These are phyloP conservation scores for Cynocephalus volans DNA, from an alignment of 2,113 vertebrate genomes.

Conservation along the genomic window DNA sequence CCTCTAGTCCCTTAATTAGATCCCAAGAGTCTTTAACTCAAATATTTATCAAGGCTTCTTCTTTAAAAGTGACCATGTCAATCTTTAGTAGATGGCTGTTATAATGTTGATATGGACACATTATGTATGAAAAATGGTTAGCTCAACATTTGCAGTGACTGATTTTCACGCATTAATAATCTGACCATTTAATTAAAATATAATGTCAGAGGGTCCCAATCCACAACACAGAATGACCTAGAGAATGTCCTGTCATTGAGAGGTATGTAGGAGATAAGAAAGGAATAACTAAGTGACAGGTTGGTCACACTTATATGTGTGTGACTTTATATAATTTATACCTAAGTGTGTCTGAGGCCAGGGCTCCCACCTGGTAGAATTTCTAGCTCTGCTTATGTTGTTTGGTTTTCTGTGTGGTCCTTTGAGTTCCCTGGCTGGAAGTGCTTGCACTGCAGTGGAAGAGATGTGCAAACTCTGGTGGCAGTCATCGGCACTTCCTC, in stretches of 20 bases:
- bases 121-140: conserved; percentile 87
- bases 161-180: conserved; percentile 85
- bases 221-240: conserved; percentile 81
- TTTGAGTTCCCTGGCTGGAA: background rate
- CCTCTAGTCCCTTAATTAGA: background rate
- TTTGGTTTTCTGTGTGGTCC: background rate
- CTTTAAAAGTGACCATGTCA: conserved; percentile 79
- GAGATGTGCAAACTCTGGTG: background rate
- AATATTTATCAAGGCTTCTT: conserved; percentile 75
- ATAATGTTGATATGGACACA: conserved; percentile 81
- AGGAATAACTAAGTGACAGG: background rate
- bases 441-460: background rate
- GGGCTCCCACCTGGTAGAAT: background rate
- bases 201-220: conserved; percentile 79
- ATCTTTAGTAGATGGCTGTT: conserved; percentile 83
- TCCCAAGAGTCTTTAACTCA: conserved; percentile 50
- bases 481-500: background rate
- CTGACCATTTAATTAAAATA: conserved; percentile 84
- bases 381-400: background rate
- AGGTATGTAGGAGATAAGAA: conserved; percentile 22
- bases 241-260: conserved; percentile 84
- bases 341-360: background rate
- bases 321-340: background rate
- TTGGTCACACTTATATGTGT: background rate
- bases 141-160: conserved; percentile 79